Evolutionary conservation across 2,797 vertebrate genomes (phyloP).

Genomic region (Arnoldichthys spilopterus): DNA sequence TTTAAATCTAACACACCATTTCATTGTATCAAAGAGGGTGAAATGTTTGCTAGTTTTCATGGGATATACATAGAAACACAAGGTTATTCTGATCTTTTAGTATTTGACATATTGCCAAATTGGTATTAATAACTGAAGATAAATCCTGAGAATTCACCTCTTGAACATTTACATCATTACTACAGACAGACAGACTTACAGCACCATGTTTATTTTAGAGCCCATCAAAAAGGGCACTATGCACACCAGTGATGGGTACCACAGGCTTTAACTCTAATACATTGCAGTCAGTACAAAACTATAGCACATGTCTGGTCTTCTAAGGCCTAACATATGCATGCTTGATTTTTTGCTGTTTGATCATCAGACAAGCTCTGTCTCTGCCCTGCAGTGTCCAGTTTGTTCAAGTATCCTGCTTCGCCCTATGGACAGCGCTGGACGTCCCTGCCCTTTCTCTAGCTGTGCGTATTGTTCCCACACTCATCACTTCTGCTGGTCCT

Average conservation of each 20-base stretch:
- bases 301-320: too few species aligned
- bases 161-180: neutral
- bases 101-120: neutral
- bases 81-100: neutral
- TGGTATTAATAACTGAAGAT: neutral
- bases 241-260: too few species aligned
- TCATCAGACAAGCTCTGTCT: neutral
- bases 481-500: constrained; percentile 36
- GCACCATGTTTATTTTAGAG: too few species aligned
- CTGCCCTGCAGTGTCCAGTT: constrained; percentile 2
- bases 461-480: constrained; percentile 14
- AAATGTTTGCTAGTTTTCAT: too few species aligned
- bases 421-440: constrained; percentile 17
- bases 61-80: too few species aligned
- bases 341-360: neutral
- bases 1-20: neutral
- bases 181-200: neutral
- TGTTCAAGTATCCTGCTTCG: neutral
- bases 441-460: constrained; percentile 24
- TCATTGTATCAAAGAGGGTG: neutral
- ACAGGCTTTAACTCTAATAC: too few species aligned
- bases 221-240: too few species aligned
- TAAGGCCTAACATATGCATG: too few species aligned
- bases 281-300: too few species aligned
- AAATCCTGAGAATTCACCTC: neutral